These are phyloP conservation scores for Hassar affinis DNA, from an alignment of 2,113 vertebrate species.

Conservation along the genomic window DNA sequence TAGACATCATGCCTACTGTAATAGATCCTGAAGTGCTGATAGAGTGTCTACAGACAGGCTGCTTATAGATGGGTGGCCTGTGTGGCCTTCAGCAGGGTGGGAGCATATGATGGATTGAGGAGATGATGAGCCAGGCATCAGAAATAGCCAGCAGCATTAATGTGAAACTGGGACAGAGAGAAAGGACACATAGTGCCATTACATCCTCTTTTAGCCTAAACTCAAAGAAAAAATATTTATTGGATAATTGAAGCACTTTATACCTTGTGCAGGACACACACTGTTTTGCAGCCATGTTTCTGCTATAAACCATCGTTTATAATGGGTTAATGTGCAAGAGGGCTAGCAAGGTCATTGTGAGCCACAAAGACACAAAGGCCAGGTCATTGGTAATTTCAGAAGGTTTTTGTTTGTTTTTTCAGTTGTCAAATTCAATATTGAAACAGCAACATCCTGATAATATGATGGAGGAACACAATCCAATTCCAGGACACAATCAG, in stretches of 20 bases:
- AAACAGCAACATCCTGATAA: neutral
- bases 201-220: conserved; percentile 34
- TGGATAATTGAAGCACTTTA: conserved; percentile 5
- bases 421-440: too few species aligned
- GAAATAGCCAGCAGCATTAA: conserved; percentile 44
- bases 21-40: neutral
- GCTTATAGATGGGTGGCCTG: conserved; percentile 14
- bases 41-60: conserved; percentile 18
- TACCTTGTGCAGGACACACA: neutral
- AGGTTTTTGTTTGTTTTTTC: neutral
- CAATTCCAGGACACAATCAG: neutral
- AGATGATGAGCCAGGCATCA: conserved; percentile 34
- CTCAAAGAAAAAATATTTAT: neutral
- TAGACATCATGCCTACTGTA: neutral
- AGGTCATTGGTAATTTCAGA: neutral
- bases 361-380: neutral
- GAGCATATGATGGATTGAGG: conserved; percentile 1
- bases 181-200: conserved; percentile 23
- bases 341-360: neutral
- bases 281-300: neutral
- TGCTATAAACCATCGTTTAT: neutral
- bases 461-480: neutral
- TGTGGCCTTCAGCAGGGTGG: conserved; percentile 3
- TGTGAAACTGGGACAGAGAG: conserved; percentile 51
- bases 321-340: neutral